Base-by-base conservation (phyloP, 64 coral and sea anemone species). In the Catalaphyllia jardinei region DNA sequence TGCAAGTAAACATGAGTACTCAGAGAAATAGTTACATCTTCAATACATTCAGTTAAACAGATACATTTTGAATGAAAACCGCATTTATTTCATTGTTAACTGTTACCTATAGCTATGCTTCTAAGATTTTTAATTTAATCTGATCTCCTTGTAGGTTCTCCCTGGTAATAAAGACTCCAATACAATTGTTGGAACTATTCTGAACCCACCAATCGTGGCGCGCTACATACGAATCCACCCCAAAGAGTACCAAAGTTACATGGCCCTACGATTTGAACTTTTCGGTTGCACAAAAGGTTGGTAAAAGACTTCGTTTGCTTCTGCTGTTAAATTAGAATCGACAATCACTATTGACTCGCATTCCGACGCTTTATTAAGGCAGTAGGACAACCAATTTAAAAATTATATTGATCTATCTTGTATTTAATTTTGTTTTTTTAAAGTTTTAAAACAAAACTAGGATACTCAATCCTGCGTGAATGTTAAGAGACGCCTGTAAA, bases 131-230 rank as follows among this genome's bases (percentile, higher is more conserved):
- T 69, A 10, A 2, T 69, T 27, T 46, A 46, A 46, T 46, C 5
- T 11, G 0, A n/a, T n/a, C 1, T 25, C 22, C 8, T 69, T 0
- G 8, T 69, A 69, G 65, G 7, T 69, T 69, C 22, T 69, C 25
- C 24, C 24, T 14, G 89, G 67, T 10, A 91, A 91, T 31, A 46
- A 65, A 33, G 89, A 85, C 89, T 55, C 46, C 15, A 85, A 38
- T 22, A 76, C 69, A 52, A 71, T 81, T 27, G 71, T 60, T 29
- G 79, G 79, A 38, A 38, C 77, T 16, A 67, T 82, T 9, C 49
- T 90, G 3, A 67, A 82, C 8, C 64, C 88, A 15, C 78, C 78
- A 71, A 90, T 90, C 25, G 82, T 72, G 8, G 88, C 88, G 18
- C 63, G 78, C 10, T 90, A 83, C 25, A 22, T 62, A 25, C 27